phyloP scores from a whole-genome alignment of 2,113 vertebrate genomes.

The Semnornis frantzii region DNA sequence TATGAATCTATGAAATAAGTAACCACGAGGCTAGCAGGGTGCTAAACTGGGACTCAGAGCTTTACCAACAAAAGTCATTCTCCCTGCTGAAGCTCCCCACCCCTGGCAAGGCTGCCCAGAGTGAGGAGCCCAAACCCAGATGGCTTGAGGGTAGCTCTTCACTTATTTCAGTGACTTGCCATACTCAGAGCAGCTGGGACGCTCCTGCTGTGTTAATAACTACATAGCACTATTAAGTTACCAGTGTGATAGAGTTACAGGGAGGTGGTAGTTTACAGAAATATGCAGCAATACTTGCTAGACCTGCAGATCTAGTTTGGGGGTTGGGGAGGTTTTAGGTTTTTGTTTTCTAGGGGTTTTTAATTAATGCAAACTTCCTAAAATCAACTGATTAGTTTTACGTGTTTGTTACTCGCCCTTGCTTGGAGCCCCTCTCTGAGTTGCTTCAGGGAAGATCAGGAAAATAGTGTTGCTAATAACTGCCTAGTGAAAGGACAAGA shows the following conservation, averaged over 20 bases:
- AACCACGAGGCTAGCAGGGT: neutral
- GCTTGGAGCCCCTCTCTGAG: neutral
- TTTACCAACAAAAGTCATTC: neutral
- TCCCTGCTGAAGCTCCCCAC: neutral
- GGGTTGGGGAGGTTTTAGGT: neutral
- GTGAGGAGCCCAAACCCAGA: neutral
- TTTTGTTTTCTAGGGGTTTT: neutral
- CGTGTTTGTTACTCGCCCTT: neutral
- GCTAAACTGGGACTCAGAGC: neutral
- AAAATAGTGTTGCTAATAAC: neutral
- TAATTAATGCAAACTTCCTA: neutral
- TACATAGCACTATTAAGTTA: neutral
- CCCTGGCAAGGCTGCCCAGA: neutral
- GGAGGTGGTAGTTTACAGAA: slow-evolving; percentile 57
- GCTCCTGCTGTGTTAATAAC: neutral
- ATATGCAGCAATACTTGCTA: slow-evolving; percentile 53
- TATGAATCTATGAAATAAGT: neutral
- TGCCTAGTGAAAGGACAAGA: too few relatives aligned
- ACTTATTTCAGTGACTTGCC: fast-evolving
- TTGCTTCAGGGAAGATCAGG: neutral
- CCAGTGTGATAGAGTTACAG: slow-evolving; percentile 7
- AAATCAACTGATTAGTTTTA: neutral
- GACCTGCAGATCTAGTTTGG: slow-evolving; percentile 55
- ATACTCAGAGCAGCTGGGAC: neutral
- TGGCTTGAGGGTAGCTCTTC: neutral